Base-by-base conservation (phyloP, 2,113 vertebrate genomes). In the Rallus limicola region DNA sequence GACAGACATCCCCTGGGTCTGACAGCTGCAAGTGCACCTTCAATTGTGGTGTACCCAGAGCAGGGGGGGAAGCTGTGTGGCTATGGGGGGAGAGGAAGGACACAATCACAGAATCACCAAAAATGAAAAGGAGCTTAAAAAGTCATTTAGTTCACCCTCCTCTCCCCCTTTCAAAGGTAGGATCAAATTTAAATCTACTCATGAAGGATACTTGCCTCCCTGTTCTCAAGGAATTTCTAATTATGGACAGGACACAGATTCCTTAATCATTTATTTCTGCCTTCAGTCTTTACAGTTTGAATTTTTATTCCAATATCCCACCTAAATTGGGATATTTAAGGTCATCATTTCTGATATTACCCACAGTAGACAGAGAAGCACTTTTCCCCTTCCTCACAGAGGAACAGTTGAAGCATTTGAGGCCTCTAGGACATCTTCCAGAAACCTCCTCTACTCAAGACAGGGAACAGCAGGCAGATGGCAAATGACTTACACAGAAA, bases 401-500 rank as follows among this genome's bases (percentile, higher is more conserved):
- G 56, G 23, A 92, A 70, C 1, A 3, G 52, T 58, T 77, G 64
- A 88, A 3, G 1, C 6, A 6, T 65, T 65, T 77, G 42, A 83
- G 19, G 25, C n/a, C 55, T 55, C 46, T 33, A 81, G 46, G 46
- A 81, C 3, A 4, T 34, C 80, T 94, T 91, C 91, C 56, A 95
- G 64, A 80, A 71, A 16, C 25, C n/a, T 71, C 25, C 28, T 88
- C 29, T 50, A 24, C 36, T 77, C 1, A 1, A 71, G 48, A 71
- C 29, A 56, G 29, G 33, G 38, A 83, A 71, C 3, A 0, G 26
- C 16, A 90, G 38, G 33, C 69, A 88, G 79, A 75, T 53, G 76
- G 82, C 29, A 94, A 95, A 88, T 63, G 36, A 81, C 86, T 94
- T 88, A 70, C 20, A 24, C 42, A 64, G 76, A 74, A 90, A 83